phyloP scores from a whole-genome alignment of 2,113 vertebrate genomes.

The Dromiciops gliroides region DNA sequence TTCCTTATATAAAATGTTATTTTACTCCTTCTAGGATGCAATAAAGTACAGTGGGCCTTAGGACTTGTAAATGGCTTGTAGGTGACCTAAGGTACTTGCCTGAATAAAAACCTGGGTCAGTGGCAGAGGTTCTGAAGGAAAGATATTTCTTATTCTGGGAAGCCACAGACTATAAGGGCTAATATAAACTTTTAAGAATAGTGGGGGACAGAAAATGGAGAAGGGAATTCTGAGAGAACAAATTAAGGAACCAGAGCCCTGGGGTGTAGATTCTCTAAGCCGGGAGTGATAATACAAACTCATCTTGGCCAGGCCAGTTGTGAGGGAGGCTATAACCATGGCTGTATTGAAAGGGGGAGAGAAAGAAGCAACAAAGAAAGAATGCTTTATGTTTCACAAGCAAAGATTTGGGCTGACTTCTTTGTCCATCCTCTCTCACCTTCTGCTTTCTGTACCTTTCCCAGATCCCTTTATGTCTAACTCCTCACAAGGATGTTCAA shows the following conservation, averaged over 20 bases:
- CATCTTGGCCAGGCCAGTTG: not conserved
- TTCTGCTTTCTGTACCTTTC: not conserved
- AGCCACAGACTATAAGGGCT: not conserved
- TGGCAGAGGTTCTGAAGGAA: not conserved
- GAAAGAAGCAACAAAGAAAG: not conserved
- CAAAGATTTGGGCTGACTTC: not conserved
- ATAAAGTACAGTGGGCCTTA: not conserved
- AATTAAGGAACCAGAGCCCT: not conserved
- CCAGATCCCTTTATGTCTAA: not conserved
- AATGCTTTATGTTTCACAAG: conserved; percentile 17
- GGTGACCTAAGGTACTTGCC: not conserved
- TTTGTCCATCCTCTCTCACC: not conserved
- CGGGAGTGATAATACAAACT: conserved; percentile 45
- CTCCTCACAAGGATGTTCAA: not conserved
- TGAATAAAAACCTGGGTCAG: not conserved
- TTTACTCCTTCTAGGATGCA: not conserved
- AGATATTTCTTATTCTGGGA: not conserved
- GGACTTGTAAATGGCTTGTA: not conserved
- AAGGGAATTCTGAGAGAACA: not conserved
- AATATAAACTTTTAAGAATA: not conserved
- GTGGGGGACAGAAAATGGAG: not conserved
- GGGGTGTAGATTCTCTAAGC: conserved; percentile 1
- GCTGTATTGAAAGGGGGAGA: not conserved
- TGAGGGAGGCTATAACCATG: not conserved
- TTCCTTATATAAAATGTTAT: not conserved